Conservation (phyloP, 2,888 invertebrate species). For the Falcaria lacertinaria region DNA sequence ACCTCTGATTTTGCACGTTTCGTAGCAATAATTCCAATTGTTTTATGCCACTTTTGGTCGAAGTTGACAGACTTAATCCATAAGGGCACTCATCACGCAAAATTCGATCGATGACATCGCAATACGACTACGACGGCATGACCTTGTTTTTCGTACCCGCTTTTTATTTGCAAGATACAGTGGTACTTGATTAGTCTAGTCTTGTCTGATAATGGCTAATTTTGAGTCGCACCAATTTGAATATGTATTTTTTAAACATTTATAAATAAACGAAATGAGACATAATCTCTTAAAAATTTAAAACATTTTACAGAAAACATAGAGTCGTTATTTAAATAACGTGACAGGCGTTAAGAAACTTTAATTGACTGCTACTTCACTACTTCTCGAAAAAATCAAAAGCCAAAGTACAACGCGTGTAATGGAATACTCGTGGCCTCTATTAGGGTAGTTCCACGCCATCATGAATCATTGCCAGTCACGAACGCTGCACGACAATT, state of each 20-base stretch:
- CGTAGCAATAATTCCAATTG: conserved; percentile 50
- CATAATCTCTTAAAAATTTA: neutral
- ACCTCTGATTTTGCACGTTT: conserved; percentile 72
- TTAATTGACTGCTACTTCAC: neutral
- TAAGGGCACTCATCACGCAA: conserved; percentile 51
- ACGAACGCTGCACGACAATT: conserved; percentile 18
- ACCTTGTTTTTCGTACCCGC: conserved; percentile 38
- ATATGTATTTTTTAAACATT: too few species aligned
- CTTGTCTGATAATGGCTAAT: too few species aligned
- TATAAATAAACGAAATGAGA: too few species aligned
- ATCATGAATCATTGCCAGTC: conserved; percentile 23
- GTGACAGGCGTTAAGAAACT: neutral
- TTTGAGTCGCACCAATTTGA: too few species aligned
- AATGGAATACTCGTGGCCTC: conserved; percentile 33
- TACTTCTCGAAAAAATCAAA: neutral
- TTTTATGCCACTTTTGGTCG: conserved; percentile 54
- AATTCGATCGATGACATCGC: conserved; percentile 43
- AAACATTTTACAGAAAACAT: too few species aligned
- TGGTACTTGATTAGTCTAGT: too few species aligned
- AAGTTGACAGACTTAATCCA: conserved; percentile 41
- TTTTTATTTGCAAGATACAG: conserved; percentile 4
- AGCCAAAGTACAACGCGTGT: neutral
- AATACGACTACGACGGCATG: conserved; percentile 24
- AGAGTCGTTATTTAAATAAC: neutral
- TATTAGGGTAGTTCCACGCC: conserved; percentile 42